phyloP scores from a whole-genome alignment of 2,888 invertebrate genomes.

The Pristionchus arcanus region DNA sequence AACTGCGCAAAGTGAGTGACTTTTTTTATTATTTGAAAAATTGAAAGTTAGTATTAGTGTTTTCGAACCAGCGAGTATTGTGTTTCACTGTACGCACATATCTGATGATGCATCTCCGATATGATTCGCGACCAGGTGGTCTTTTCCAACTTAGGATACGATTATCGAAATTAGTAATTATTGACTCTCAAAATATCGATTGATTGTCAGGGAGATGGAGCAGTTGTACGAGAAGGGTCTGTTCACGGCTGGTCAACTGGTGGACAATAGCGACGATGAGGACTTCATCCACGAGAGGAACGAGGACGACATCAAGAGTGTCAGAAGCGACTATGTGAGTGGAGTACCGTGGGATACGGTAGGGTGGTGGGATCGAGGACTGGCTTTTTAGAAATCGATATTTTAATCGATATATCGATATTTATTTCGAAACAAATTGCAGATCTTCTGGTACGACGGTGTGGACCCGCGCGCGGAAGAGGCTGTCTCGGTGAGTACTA shows the following conservation, averaged over 20 bases:
- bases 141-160: too few relatives aligned
- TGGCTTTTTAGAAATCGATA: too few relatives aligned
- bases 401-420: not conserved
- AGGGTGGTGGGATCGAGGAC: not conserved
- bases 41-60: too few relatives aligned
- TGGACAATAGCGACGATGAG: constrained; percentile 62
- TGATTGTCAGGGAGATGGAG: constrained; percentile 72
- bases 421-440: constrained; percentile 50
- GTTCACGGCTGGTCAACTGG: constrained; percentile 73
- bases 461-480: constrained; percentile 67
- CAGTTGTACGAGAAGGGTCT: constrained; percentile 70
- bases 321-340: constrained; percentile 73
- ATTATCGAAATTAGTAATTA: too few relatives aligned
- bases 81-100: too few relatives aligned
- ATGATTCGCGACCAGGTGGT: too few relatives aligned
- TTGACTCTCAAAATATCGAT: not conserved
- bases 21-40: too few relatives aligned
- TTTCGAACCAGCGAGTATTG: too few relatives aligned
- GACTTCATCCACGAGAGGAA: constrained; percentile 57
- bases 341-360: not conserved
- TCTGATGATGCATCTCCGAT: too few relatives aligned
- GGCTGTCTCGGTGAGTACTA: constrained; percentile 62
- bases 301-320: constrained; percentile 71
- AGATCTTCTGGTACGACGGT: constrained; percentile 78
- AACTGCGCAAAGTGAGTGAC: constrained; percentile 57